phyloP scores from a whole-genome alignment of 2,888 invertebrate genomes.

The Agonopterix subpropinquella region DNA sequence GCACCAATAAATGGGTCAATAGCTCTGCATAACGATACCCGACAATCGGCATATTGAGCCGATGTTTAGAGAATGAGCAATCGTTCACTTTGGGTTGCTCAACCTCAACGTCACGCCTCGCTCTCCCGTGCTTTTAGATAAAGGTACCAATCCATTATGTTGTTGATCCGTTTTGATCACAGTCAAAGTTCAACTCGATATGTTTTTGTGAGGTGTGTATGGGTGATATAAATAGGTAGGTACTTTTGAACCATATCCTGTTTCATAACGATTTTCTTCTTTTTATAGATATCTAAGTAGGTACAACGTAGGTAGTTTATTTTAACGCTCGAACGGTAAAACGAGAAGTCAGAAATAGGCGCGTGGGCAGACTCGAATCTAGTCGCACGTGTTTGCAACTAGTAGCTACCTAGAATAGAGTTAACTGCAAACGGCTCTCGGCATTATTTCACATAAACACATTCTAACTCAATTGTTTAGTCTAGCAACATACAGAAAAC shows the following conservation, averaged over 20 bases:
- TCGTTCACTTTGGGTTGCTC: slow-evolving; percentile 9
- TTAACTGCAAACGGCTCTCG: not conserved
- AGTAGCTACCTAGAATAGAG: not conserved
- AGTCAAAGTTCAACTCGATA: too few species aligned
- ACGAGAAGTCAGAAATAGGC: slow-evolving; percentile 22
- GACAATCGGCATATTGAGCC: slow-evolving; percentile 15
- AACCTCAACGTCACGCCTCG: slow-evolving; percentile 5
- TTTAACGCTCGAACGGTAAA: not conserved
- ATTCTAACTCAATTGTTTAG: not conserved
- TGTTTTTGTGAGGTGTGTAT: not conserved
- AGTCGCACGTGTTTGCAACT: slow-evolving; percentile 15
- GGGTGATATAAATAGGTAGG: not conserved
- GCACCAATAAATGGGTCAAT: slow-evolving; percentile 65
- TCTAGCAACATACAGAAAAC: not conserved
- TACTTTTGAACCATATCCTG: too few species aligned
- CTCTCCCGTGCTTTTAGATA: not conserved
- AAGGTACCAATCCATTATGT: too few species aligned
- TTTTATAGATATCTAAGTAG: too few species aligned
- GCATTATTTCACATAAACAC: not conserved
- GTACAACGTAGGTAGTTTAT: not conserved
- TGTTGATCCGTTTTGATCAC: too few species aligned
- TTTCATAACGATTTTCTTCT: too few species aligned
- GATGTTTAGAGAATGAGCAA: slow-evolving; percentile 16
- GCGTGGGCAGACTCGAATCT: slow-evolving; percentile 29
- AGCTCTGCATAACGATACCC: slow-evolving; percentile 28